Evolutionary conservation across 2,113 vertebrate genomes (phyloP).

Genomic region (Poeciliopsis turrubarensis): DNA sequence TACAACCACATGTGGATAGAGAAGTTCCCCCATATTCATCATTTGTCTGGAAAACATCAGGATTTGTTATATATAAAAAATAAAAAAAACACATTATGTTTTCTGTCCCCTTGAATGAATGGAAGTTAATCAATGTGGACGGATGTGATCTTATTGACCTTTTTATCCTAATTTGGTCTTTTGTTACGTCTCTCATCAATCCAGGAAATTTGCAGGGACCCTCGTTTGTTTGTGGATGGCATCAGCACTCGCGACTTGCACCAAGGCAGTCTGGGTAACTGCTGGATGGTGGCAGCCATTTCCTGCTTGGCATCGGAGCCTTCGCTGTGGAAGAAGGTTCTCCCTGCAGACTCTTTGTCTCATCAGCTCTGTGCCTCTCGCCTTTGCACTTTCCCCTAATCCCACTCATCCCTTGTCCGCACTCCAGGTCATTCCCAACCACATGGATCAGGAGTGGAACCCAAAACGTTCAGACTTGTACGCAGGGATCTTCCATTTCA

Average conservation of each 20-base stretch:
- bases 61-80: too few relatives aligned
- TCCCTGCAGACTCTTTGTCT: neutral
- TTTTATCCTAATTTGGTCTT: rapidly evolving
- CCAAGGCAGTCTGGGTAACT: constrained; percentile 87
- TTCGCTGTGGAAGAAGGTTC: constrained; percentile 84
- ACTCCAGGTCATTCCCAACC: constrained; percentile 82
- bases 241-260: constrained; percentile 85
- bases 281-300: constrained; percentile 87
- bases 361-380: neutral
- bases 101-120: too few relatives aligned
- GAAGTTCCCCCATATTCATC: too few relatives aligned
- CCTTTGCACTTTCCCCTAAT: neutral
- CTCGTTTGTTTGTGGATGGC: constrained; percentile 84
- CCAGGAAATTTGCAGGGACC: constrained; percentile 83
- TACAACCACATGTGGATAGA: too few relatives aligned
- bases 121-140: neutral
- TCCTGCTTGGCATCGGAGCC: constrained; percentile 83
- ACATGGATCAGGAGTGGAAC: constrained; percentile 83
- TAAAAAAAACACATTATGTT: too few relatives aligned
- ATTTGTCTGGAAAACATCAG: too few relatives aligned
- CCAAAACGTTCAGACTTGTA: constrained; percentile 74
- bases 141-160: neutral
- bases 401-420: neutral
- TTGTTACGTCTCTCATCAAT: neutral
- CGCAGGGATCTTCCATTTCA: constrained; percentile 84